Evolutionary conservation across 1,140 invertebrate genomes (phyloP).

Genomic region (Diabrotica virgifera): DNA sequence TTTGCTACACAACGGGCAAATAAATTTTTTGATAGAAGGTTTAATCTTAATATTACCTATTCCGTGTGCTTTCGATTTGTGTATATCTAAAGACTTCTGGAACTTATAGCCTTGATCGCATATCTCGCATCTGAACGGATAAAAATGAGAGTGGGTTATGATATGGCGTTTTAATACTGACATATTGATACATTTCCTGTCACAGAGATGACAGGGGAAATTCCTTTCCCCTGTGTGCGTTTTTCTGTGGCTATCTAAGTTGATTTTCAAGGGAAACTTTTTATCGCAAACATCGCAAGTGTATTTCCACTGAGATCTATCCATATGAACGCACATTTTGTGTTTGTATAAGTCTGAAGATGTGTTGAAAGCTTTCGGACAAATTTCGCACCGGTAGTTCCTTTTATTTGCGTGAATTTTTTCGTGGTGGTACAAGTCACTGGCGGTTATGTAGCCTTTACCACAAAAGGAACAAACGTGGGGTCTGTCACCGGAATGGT

Average conservation of each 20-base stretch:
- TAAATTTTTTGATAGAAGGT: conserved; percentile 30
- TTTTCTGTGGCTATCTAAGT: conserved; percentile 37
- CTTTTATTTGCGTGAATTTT: conserved; percentile 41
- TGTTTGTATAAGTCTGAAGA: conserved; percentile 41
- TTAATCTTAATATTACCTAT: conserved; percentile 34
- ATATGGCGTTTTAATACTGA: conserved; percentile 35
- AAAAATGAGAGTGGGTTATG: conserved; percentile 32
- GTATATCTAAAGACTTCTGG: conserved; percentile 34
- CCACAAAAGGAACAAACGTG: conserved; percentile 65
- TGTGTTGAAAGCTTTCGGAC: conserved; percentile 40
- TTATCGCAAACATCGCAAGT: conserved; percentile 30
- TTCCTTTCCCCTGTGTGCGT: conserved; percentile 44
- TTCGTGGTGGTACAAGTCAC: conserved; percentile 40
- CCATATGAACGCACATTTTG: conserved; percentile 38
- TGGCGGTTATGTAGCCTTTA: conserved; percentile 59
- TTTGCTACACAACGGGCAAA: conserved; percentile 36
- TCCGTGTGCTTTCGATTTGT: conserved; percentile 35
- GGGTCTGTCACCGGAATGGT: conserved; percentile 54
- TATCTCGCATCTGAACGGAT: conserved; percentile 30
- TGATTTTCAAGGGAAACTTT: conserved; percentile 38
- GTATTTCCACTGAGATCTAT: conserved; percentile 37
- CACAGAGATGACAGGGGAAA: conserved; percentile 42
- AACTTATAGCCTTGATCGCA: conserved; percentile 37
- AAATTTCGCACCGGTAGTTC: conserved; percentile 34
- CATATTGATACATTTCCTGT: conserved; percentile 33